Conservation (phyloP, 2,797 vertebrate species). For the Sus cebifrons region DNA sequence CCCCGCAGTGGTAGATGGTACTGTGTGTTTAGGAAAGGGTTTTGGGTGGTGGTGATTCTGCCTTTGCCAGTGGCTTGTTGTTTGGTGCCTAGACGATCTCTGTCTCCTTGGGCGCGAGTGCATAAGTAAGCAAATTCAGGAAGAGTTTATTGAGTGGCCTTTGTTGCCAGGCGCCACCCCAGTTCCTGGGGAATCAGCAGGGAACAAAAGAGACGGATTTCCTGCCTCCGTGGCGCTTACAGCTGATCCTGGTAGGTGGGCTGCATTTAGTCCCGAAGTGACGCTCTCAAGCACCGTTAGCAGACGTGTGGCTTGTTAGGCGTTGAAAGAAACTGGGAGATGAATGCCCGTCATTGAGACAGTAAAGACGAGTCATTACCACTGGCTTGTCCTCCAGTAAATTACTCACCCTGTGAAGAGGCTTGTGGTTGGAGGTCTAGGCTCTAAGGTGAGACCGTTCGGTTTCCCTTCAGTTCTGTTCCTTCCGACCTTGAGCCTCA, state of each 20-base stretch:
- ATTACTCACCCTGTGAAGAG: neutral
- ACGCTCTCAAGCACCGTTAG: neutral
- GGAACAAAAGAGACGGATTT: neutral
- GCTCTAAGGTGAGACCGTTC: neutral
- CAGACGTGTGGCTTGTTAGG: neutral
- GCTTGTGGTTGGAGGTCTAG: too few species aligned
- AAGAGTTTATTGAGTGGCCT: neutral
- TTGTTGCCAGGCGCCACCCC: neutral
- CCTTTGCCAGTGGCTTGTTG: neutral
- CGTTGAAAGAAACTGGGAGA: fast-evolving
- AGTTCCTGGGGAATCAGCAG: neutral
- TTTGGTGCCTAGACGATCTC: neutral
- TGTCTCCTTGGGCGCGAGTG: neutral
- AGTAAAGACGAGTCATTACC: neutral
- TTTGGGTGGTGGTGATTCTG: neutral
- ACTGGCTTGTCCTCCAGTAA: neutral
- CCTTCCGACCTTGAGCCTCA: neutral
- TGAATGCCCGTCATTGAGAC: neutral
- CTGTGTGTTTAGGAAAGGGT: neutral
- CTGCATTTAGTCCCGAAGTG: neutral
- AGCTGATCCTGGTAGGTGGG: neutral
- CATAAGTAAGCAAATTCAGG: neutral
- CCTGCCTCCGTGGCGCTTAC: neutral
- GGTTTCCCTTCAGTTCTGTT: neutral
- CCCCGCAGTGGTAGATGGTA: neutral